Evolutionary conservation across 2,113 vertebrate genomes (phyloP).

Genomic region (Muscicapa adusta): DNA sequence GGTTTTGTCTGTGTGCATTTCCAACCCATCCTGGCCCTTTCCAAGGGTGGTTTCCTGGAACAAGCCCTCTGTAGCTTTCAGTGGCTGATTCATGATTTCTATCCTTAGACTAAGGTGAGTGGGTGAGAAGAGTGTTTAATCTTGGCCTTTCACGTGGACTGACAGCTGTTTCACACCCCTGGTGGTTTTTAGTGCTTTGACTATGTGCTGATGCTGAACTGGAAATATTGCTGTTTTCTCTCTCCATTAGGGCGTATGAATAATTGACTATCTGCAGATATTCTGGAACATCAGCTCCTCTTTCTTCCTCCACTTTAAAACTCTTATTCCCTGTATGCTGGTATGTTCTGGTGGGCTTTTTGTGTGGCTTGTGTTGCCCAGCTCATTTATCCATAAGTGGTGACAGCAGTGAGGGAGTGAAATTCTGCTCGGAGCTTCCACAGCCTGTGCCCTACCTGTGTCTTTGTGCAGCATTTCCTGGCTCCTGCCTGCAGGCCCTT

Average conservation of each 20-base stretch:
- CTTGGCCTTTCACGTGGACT: neutral
- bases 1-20: neutral
- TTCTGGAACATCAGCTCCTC: neutral
- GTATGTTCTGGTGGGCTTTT: neutral
- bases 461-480: neutral
- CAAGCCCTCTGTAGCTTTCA: neutral
- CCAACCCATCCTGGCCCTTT: neutral
- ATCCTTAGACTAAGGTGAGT: neutral
- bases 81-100: neutral
- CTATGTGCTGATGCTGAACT: neutral
- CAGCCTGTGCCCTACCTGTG: neutral
- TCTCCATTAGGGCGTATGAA: neutral
- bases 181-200: neutral
- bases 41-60: neutral
- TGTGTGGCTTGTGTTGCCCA: neutral
- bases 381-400: neutral
- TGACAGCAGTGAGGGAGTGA: neutral
- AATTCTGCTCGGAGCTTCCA: neutral
- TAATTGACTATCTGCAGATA: neutral
- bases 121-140: neutral
- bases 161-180: neutral
- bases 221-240: neutral
- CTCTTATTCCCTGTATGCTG: neutral
- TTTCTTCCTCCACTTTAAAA: neutral
- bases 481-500: neutral